Conservation (phyloP, 1,140 invertebrate species). For the Apis laboriosa region DNA sequence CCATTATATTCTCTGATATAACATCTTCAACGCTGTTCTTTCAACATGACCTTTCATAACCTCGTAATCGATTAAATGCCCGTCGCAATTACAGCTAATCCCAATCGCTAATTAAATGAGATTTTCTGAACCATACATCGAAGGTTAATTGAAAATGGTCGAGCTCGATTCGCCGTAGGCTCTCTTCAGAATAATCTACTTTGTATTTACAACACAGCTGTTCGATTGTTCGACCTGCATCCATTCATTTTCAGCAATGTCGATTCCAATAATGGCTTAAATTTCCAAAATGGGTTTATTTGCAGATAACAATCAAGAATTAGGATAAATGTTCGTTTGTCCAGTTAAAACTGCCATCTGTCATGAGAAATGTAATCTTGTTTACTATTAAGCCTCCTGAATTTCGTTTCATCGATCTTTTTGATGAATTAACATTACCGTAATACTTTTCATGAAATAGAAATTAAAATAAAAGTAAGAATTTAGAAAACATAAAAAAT, state of each 20-base stretch:
- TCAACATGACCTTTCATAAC: not conserved
- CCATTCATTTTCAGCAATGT: constrained; percentile 8
- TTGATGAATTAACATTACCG: not conserved
- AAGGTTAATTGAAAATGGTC: constrained; percentile 58
- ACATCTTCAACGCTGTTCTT: not conserved
- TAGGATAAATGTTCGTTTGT: not conserved
- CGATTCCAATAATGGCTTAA: not conserved
- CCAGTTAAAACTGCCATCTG: constrained; percentile 16
- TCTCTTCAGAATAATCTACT: constrained; percentile 41
- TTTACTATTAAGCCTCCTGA: not conserved
- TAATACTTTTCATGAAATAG: not conserved
- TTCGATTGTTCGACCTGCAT: not conserved
- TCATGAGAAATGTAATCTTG: not conserved
- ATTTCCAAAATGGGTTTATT: not conserved
- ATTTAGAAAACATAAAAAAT: no score
- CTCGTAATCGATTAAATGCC: constrained; percentile 19
- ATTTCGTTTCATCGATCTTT: no score
- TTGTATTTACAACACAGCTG: constrained; percentile 27
- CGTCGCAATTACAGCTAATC: constrained; percentile 7
- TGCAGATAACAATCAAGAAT: not conserved
- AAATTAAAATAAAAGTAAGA: not conserved
- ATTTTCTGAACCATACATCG: constrained; percentile 21
- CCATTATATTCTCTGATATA: not conserved
- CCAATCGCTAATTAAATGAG: constrained; percentile 25
- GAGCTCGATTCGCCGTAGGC: constrained; percentile 10